phyloP scores from a whole-genome alignment of 2,888 invertebrate species.

The Pharmacophagus antenor region DNA sequence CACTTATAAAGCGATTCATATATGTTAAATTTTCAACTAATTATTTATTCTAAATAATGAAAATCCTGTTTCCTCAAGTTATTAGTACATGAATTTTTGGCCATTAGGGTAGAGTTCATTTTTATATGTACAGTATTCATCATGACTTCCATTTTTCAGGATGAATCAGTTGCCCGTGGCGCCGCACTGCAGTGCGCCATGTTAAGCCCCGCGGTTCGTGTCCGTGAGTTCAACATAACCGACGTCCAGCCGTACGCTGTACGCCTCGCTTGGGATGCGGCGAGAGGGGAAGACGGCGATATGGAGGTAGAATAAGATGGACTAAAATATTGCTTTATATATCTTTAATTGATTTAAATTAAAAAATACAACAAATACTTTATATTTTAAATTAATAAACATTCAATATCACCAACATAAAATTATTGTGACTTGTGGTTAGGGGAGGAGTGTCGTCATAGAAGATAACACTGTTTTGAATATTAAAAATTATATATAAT shows the following conservation, averaged over 20 bases:
- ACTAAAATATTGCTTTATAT: neutral
- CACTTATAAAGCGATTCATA: no score
- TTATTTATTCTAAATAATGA: no score
- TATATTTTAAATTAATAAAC: no score
- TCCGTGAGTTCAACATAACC: slow-evolving; percentile 95
- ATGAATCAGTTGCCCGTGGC: slow-evolving; percentile 98
- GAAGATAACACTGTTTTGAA: neutral
- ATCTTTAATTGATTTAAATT: neutral
- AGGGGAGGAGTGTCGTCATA: neutral
- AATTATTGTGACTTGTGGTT: no score
- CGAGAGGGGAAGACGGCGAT: slow-evolving; percentile 85
- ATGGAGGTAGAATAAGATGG: slow-evolving; percentile 83
- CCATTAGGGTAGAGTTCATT: no score
- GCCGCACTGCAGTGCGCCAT: slow-evolving; percentile 98
- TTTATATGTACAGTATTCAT: no score
- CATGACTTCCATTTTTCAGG: slow-evolving; percentile 75
- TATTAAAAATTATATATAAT: neutral
- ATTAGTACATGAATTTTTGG: no score
- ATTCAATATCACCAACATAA: no score
- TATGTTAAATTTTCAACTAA: no score
- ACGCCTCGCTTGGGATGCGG: slow-evolving; percentile 90
- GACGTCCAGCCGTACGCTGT: slow-evolving; percentile 96
- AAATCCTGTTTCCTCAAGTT: no score
- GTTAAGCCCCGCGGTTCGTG: slow-evolving; percentile 97
- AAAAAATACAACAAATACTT: no score